Conservation (phyloP, 2,797 vertebrate genomes). For the Catharus ustulatus region DNA sequence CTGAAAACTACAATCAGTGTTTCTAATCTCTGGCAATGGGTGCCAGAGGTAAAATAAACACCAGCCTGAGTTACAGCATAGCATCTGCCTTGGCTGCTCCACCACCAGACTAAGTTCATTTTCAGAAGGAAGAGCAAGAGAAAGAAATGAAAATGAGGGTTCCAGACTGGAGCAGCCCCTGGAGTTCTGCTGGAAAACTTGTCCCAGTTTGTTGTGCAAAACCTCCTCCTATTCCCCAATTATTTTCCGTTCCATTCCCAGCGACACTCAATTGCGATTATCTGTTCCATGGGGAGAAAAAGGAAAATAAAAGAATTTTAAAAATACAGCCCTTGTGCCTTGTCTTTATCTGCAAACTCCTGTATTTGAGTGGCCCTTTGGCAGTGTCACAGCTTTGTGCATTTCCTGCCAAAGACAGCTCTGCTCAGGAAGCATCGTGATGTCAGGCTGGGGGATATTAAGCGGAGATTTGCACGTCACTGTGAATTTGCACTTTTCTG, state of each 20-base stretch:
- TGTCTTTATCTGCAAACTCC: neutral
- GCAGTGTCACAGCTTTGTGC: neutral
- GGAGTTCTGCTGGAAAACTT: neutral
- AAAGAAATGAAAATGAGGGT: neutral
- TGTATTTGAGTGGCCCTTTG: neutral
- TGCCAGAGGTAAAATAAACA: neutral
- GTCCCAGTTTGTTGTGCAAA: neutral
- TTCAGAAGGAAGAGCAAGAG: neutral
- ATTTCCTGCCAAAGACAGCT: neutral
- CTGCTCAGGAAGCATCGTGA: rapidly evolving
- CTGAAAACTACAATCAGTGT: neutral
- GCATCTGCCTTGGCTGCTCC: neutral
- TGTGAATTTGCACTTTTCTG: neutral
- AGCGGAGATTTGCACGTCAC: neutral
- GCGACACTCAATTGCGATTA: rapidly evolving
- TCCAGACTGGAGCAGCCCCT: rapidly evolving
- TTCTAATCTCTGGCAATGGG: neutral
- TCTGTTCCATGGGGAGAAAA: rapidly evolving
- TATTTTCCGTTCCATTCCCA: neutral
- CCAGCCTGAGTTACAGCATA: neutral
- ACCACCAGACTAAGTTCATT: neutral
- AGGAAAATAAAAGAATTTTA: rapidly evolving
- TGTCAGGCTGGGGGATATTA: neutral
- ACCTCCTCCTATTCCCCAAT: neutral
- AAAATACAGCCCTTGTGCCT: neutral